Percentiles rank a stretch among this genome's conserved stretches.
Evolutionary conservation across 2,797 vertebrate species (phyloP).

Genomic region (Tokudaia muenninki): DNA sequence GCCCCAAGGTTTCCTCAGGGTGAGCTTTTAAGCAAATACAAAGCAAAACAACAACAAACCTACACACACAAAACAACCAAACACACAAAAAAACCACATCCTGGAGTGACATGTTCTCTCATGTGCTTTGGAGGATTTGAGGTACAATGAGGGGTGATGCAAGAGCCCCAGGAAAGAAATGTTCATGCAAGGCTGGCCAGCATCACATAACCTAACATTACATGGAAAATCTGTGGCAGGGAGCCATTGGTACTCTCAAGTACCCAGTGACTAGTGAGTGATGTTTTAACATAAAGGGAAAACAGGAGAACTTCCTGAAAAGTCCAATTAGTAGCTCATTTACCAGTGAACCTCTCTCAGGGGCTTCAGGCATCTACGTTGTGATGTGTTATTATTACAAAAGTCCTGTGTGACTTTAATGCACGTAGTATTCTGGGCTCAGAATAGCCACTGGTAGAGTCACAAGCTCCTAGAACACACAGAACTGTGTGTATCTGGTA

Average conservation of each 20-base stretch:
- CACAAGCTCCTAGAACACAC: background rate
- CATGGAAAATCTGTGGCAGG: background rate
- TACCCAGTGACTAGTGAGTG: background rate
- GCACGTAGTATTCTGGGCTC: background rate
- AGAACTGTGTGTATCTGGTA: background rate
- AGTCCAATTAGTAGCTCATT: background rate
- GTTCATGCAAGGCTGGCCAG: background rate
- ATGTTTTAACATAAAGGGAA: background rate
- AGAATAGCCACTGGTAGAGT: background rate
- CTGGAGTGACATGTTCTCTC: background rate
- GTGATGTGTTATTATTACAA: background rate
- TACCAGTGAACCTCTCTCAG: background rate
- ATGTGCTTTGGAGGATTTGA: conserved; percentile 20
- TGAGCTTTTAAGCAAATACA: background rate
- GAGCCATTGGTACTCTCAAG: background rate
- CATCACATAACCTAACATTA: background rate
- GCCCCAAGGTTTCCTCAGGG: background rate
- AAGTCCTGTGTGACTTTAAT: conserved; percentile 5
- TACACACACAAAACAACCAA: too few relatives aligned
- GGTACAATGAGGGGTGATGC: background rate
- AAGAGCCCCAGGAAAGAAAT: background rate
- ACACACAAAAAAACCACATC: too few relatives aligned
- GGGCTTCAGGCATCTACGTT: background rate
- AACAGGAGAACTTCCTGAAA: background rate
- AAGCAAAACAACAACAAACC: too few relatives aligned